A percentile compares a stretch with the other conserved stretches of the same genome.
phyloP scores from a whole-genome alignment of 2,113 vertebrate genomes.

The Pseudopipra pipra region DNA sequence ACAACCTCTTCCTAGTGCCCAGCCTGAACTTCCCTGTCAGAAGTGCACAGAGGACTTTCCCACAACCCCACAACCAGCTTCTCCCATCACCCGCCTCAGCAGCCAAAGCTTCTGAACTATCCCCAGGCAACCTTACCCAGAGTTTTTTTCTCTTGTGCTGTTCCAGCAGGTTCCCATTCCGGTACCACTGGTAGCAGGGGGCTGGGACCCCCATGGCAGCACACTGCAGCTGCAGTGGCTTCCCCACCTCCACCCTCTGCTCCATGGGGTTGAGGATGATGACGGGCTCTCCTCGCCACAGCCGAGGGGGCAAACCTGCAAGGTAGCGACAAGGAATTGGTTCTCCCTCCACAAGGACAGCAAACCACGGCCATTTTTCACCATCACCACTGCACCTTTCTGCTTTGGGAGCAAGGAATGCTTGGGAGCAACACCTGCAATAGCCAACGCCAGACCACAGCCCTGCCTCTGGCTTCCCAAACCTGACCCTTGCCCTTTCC shows the following conservation, averaged over 20 bases:
- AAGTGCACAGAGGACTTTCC: neutral
- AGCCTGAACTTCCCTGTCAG: neutral
- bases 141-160: constrained; percentile 70
- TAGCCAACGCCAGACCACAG: neutral
- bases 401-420: neutral
- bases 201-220: constrained; percentile 80
- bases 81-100: neutral
- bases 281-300: constrained; percentile 80
- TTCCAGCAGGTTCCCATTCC: constrained; percentile 74
- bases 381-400: neutral
- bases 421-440: neutral
- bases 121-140: constrained; percentile 61
- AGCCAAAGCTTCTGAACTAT: neutral
- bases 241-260: constrained; percentile 58
- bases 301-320: constrained; percentile 53
- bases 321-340: neutral
- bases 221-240: constrained; percentile 72
- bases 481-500: neutral
- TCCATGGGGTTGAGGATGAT: constrained; percentile 73
- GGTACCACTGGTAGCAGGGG: constrained; percentile 86
- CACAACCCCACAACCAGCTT: neutral
- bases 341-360: neutral
- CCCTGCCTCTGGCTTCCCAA: neutral
- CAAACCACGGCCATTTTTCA: rapidly evolving
- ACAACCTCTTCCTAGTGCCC: neutral